Conservation (phyloP, 2,113 vertebrate genomes). For the Peromyscus californicus region DNA sequence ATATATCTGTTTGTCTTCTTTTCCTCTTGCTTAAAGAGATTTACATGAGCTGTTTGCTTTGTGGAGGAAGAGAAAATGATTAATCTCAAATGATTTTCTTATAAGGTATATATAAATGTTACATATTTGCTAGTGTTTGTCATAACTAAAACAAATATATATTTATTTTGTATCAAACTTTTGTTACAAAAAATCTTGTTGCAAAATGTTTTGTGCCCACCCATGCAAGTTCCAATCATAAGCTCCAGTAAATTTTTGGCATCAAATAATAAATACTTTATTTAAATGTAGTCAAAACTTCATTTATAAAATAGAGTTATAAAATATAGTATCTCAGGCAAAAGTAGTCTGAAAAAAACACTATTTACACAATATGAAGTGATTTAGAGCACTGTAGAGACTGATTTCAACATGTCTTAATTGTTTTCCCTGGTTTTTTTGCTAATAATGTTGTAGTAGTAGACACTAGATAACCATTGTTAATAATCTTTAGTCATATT, state of each 20-base stretch:
- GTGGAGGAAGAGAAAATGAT: constrained; percentile 46
- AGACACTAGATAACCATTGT: not conserved
- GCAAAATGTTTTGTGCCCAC: not conserved
- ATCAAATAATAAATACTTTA: not conserved
- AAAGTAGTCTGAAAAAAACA: not conserved
- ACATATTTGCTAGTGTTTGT: constrained; percentile 52
- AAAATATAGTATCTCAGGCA: not conserved
- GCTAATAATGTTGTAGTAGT: not conserved
- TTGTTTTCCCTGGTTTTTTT: not conserved
- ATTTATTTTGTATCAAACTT: constrained; percentile 68
- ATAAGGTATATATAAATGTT: constrained; percentile 52
- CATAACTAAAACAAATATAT: constrained; percentile 5
- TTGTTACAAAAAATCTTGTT: constrained; percentile 36
- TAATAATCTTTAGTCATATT: not conserved
- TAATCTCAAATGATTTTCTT: constrained; percentile 57
- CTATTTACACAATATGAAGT: not conserved
- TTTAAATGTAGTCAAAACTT: not conserved
- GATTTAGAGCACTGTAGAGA: not conserved
- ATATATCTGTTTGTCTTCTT: constrained; percentile 65
- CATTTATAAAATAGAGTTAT: not conserved
- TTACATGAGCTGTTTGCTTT: constrained; percentile 69
- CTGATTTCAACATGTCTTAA: not conserved
- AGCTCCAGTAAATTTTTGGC: constrained; percentile 51
- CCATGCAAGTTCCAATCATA: not conserved
- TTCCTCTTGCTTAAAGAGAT: constrained; percentile 30